phyloP scores from a whole-genome alignment of 2,888 invertebrate species.

The Timandra comae region DNA sequence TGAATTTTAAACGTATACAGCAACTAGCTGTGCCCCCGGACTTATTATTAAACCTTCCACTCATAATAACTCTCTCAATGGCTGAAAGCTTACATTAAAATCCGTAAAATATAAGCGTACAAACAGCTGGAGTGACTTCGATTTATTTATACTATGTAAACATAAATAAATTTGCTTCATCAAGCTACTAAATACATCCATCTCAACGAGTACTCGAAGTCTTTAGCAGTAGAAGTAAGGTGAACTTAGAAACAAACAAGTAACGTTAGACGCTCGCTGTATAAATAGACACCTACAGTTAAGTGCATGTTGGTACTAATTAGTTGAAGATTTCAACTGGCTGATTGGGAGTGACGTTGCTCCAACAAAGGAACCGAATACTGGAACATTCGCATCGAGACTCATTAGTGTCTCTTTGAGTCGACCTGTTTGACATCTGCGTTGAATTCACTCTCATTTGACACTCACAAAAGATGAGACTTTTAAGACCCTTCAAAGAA shows the following conservation, averaged over 20 bases:
- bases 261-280: constrained; percentile 14
- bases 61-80: too few relatives aligned
- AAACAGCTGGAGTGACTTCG: too few relatives aligned
- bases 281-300: constrained; percentile 11
- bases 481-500: constrained; percentile 27
- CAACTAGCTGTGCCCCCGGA: too few relatives aligned
- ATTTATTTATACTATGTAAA: too few relatives aligned
- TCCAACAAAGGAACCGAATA: constrained; percentile 25
- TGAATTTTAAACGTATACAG: too few relatives aligned
- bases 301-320: constrained; percentile 22
- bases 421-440: constrained; percentile 40
- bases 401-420: constrained; percentile 45
- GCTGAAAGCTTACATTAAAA: too few relatives aligned
- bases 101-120: too few relatives aligned
- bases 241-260: constrained; percentile 14
- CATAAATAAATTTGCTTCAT: too few relatives aligned
- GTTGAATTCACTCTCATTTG: constrained; percentile 40
- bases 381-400: constrained; percentile 35
- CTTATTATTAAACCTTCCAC: too few relatives aligned
- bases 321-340: constrained; percentile 21
- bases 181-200: too few relatives aligned
- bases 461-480: constrained; percentile 38
- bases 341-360: constrained; percentile 20
- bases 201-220: too few relatives aligned
- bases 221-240: too few relatives aligned